Evolutionary conservation across 2,888 invertebrate genomes (phyloP).

Genomic region (Ennomos quercinarius): DNA sequence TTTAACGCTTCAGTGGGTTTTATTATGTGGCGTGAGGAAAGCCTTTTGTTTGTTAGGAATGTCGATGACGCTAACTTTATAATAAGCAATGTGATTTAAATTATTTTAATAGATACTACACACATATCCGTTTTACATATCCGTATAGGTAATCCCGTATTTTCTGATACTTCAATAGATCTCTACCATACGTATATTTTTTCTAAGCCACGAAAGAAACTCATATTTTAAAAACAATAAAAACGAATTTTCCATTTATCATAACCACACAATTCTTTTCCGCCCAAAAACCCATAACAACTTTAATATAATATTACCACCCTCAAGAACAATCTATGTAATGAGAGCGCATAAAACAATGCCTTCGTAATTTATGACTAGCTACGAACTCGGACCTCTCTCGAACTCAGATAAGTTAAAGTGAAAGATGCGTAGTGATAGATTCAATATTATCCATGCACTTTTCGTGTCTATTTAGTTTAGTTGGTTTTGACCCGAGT

Average conservation of each 20-base stretch:
- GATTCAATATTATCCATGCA: too few relatives aligned
- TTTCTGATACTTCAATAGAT: too few relatives aligned
- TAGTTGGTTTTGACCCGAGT: too few relatives aligned
- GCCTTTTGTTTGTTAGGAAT: slow-evolving; percentile 34
- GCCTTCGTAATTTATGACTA: slow-evolving; percentile 71
- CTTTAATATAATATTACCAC: slow-evolving; percentile 64
- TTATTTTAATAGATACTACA: slow-evolving; percentile 6
- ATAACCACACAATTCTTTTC: slow-evolving; percentile 13
- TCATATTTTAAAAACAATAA: slow-evolving; percentile 1
- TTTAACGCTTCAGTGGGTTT: slow-evolving; percentile 47
- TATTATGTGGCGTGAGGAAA: slow-evolving; percentile 41
- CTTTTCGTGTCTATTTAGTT: too few relatives aligned
- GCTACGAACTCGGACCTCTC: slow-evolving; percentile 56
- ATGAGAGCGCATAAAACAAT: slow-evolving; percentile 79
- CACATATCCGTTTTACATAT: too few relatives aligned
- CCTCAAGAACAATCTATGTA: slow-evolving; percentile 73
- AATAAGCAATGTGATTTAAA: slow-evolving; percentile 24
- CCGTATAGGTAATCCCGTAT: too few relatives aligned
- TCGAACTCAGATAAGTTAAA: slow-evolving; percentile 19
- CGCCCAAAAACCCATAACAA: slow-evolving; percentile 49
- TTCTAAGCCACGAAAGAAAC: background rate
- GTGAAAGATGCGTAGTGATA: slow-evolving; percentile 7
- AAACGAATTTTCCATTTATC: slow-evolving; percentile 5
- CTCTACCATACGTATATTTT: too few relatives aligned
- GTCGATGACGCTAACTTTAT: slow-evolving; percentile 43